Percentiles rank a stretch among this genome's conserved stretches.
Evolutionary conservation across 2,888 invertebrate species (phyloP).

Genomic region (Norana najaformis): DNA sequence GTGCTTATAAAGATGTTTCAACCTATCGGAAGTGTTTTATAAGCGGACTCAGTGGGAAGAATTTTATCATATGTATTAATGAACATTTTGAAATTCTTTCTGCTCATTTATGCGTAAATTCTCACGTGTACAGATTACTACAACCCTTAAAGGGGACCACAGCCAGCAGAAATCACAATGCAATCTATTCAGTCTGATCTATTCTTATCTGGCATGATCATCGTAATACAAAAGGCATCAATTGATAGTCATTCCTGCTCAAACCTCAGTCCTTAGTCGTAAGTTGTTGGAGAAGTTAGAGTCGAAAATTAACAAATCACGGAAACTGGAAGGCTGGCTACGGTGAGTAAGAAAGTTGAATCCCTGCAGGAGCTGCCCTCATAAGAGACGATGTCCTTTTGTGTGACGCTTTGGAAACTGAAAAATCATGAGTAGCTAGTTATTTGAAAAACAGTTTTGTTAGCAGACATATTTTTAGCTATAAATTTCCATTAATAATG

Average conservation of each 20-base stretch:
- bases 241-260: too few species aligned
- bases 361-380: neutral
- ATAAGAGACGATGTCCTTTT: neutral
- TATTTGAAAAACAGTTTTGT: too few species aligned
- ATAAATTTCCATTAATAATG: neutral
- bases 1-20: conserved; percentile 8
- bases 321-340: neutral
- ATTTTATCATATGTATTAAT: neutral
- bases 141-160: neutral
- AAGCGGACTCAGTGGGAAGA: neutral
- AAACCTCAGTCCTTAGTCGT: neutral
- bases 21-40: neutral
- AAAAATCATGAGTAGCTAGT: too few species aligned
- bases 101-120: neutral
- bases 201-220: neutral
- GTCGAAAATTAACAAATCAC: neutral
- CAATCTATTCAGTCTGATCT: neutral
- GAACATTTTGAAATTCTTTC: neutral
- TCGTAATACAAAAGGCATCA: neutral
- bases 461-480: neutral
- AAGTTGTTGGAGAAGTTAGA: too few species aligned
- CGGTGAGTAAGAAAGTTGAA: neutral
- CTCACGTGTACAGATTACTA: neutral
- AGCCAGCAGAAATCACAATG: neutral
- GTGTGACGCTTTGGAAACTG: too few species aligned